A percentile compares a stretch with the other conserved stretches of the same genome.
phyloP scores from a whole-genome alignment of 2,888 invertebrate genomes.

The Scaptomyza reducta region DNA sequence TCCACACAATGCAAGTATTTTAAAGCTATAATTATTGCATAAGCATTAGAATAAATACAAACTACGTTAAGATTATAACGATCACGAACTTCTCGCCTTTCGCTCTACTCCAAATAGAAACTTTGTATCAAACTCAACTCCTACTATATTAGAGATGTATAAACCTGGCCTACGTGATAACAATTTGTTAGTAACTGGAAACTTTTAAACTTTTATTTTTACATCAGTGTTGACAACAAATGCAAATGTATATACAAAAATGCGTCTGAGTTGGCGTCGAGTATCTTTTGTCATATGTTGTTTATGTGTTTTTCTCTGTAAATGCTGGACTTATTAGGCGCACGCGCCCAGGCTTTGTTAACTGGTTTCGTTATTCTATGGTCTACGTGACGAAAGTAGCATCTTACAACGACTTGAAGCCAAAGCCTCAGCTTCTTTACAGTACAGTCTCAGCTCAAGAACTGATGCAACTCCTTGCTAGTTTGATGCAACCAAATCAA shows the following conservation, averaged over 20 bases:
- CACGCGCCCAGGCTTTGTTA: constrained; percentile 18
- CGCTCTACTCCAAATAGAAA: not conserved
- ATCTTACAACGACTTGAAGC: constrained; percentile 12
- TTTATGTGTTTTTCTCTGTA: constrained; percentile 2
- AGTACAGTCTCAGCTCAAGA: constrained; percentile 44
- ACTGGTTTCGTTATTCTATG: constrained; percentile 59
- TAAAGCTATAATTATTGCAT: not conserved
- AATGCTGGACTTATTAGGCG: constrained; percentile 2
- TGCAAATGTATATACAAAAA: not conserved
- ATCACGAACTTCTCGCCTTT: not conserved
- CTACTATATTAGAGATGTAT: constrained; percentile 21
- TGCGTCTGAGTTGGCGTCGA: constrained; percentile 4
- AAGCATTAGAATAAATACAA: constrained; percentile 12
- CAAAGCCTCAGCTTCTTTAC: not conserved
- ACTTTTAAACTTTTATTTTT: constrained; percentile 13
- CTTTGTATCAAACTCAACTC: not conserved
- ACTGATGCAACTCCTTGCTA: constrained; percentile 12
- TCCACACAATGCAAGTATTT: not conserved
- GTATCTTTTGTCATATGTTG: constrained; percentile 10
- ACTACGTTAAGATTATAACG: constrained; percentile 29
- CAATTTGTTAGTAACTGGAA: not conserved
- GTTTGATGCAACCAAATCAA: constrained; percentile 23
- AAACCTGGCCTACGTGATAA: constrained; percentile 8
- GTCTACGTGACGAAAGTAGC: constrained; percentile 67
- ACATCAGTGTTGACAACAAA: not conserved